Base-by-base conservation (phyloP, 2,797 vertebrate genomes). In the Aeoliscus strigatus region DNA sequence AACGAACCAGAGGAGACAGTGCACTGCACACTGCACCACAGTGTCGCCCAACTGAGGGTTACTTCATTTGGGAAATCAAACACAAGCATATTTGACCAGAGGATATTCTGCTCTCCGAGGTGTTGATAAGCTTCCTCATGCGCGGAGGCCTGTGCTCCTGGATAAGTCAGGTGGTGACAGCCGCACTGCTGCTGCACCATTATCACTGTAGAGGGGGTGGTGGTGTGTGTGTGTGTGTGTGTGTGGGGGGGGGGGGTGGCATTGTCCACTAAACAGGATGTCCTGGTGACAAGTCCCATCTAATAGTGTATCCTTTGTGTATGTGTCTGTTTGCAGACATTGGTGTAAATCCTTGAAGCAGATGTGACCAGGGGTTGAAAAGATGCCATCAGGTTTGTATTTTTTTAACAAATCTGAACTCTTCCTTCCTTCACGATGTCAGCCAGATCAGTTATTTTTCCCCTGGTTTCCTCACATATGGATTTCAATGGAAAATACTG, bases 191-290 rank as follows among this genome's bases (percentile, higher is more conserved):
- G 50, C 36, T 34, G 50, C 33, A 58, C 50, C 26, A 70, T 83
- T 81, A 79, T 73, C 80, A 77, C 73, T 70, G 73, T 55, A 70
- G 50, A 18, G 32, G 6, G 26, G 25, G 26, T 27, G 29, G 24
- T n/a, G n/a, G n/a, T n/a, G n/a, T n/a, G n/a, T n/a, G n/a, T n/a
- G n/a, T n/a, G n/a, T n/a, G n/a, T n/a, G n/a, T n/a, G n/a, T n/a
- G n/a, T n/a, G n/a, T n/a, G n/a, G n/a, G n/a, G n/a, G n/a, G n/a
- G n/a, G n/a, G n/a, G n/a, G n/a, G n/a, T n/a, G n/a, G 41, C 35
- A 71, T 77, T 75, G 67, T 82, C 59, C 56, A 61, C 57, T 57
- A 56, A 84, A 75, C 86, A 88, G 87, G 86, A 90, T 88, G 83
- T 88, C 83, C 84, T 87, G 85, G 81, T 85, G 64, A 83, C 81